These are phyloP conservation scores for Drosophila affinis DNA, from an alignment of 2,888 invertebrate genomes.

Conservation along the genomic window DNA sequence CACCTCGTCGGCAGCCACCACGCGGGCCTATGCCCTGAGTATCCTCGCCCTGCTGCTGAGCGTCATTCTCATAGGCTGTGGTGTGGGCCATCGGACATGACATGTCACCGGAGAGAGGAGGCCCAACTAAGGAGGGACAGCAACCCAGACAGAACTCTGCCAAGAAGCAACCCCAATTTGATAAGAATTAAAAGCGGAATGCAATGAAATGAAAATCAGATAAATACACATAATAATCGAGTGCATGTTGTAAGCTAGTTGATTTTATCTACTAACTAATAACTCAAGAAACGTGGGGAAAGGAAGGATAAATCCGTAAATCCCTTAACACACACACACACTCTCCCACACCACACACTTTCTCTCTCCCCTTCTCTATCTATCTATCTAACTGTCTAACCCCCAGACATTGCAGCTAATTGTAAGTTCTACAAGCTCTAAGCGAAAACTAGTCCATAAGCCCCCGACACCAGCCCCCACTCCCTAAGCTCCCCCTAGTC, in stretches of 20 bases:
- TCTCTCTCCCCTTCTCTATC: neutral
- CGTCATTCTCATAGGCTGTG: constrained; percentile 66
- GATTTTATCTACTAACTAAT: constrained; percentile 69
- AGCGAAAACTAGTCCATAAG: constrained; percentile 64
- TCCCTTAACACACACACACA: constrained; percentile 23
- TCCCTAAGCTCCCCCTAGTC: neutral
- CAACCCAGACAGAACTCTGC: constrained; percentile 30
- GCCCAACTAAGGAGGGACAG: constrained; percentile 24
- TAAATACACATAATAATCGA: constrained; percentile 50
- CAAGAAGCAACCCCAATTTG: constrained; percentile 46
- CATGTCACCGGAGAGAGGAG: constrained; percentile 58
- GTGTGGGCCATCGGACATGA: constrained; percentile 78
- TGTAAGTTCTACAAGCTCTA: constrained; percentile 72
- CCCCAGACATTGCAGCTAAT: constrained; percentile 29
- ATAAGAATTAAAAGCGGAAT: constrained; percentile 32
- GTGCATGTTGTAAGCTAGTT: constrained; percentile 72
- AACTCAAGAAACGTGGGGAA: constrained; percentile 20
- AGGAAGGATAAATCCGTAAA: constrained; percentile 26
- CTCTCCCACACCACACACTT: constrained; percentile 2
- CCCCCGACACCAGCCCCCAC: neutral
- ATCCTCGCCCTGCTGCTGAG: constrained; percentile 76
- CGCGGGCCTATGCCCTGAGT: constrained; percentile 77
- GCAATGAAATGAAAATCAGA: constrained; percentile 29
- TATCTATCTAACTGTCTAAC: neutral
- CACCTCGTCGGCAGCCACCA: constrained; percentile 82